Evolutionary conservation across 2,888 invertebrate species (phyloP).

Genomic region (Eucriotettix oculatus): DNA sequence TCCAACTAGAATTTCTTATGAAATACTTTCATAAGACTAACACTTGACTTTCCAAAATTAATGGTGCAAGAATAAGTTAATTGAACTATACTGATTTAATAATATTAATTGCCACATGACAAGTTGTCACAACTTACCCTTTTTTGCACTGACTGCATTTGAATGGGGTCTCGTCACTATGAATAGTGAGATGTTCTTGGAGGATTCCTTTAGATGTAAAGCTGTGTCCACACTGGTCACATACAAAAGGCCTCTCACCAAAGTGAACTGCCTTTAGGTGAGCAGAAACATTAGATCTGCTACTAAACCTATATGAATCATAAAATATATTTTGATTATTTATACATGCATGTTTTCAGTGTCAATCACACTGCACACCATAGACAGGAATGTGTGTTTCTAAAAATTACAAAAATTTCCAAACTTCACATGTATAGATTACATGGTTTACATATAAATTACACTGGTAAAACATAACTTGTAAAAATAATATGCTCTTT

Average conservation of each 20-base stretch:
- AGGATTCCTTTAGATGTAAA: constrained; percentile 39
- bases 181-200: constrained; percentile 37
- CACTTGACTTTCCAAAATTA: not conserved
- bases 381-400: not conserved
- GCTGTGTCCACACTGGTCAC: constrained; percentile 38
- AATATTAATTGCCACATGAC: not conserved
- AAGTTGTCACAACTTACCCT: constrained; percentile 20
- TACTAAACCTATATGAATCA: constrained; percentile 28
- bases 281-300: constrained; percentile 32
- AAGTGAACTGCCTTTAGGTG: constrained; percentile 38
- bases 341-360: not conserved
- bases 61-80: not conserved
- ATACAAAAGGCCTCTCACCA: constrained; percentile 37
- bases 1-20: too few species aligned
- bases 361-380: not conserved
- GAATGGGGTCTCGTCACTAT: constrained; percentile 37
- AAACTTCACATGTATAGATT: too few species aligned
- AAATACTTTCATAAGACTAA: not conserved
- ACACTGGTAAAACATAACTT: not conserved
- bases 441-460: not conserved
- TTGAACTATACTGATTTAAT: not conserved
- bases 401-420: not conserved
- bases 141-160: constrained; percentile 34
- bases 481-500: not conserved
- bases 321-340: not conserved